Conservation (phyloP, 2,113 vertebrate species). For the Phalacrocorax brasilianus region DNA sequence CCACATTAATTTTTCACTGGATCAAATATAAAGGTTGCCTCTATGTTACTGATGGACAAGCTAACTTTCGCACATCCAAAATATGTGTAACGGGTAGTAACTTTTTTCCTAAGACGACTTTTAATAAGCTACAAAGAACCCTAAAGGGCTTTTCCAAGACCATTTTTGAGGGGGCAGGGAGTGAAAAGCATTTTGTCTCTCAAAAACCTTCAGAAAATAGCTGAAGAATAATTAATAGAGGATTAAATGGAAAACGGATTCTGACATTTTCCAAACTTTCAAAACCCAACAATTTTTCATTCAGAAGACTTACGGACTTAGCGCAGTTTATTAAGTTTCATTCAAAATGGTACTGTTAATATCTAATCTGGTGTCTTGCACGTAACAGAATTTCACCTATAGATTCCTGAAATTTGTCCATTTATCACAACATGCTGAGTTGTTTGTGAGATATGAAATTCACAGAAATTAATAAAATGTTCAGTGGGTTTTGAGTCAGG, state of each 20-base stretch:
- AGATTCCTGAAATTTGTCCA: background rate
- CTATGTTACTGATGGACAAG: background rate
- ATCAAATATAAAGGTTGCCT: background rate
- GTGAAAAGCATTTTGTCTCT: background rate
- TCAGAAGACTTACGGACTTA: background rate
- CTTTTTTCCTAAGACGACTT: background rate
- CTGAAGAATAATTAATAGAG: background rate
- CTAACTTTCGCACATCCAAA: background rate
- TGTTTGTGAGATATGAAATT: background rate
- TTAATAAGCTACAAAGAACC: background rate
- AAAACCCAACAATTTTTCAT: background rate
- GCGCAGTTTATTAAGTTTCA: background rate
- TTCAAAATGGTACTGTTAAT: background rate
- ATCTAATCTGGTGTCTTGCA: background rate
- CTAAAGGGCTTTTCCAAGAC: background rate
- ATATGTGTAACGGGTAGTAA: rapidly evolving
- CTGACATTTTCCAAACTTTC: background rate
- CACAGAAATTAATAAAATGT: background rate
- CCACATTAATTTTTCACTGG: background rate
- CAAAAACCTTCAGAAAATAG: background rate
- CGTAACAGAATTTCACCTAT: background rate
- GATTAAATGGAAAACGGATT: background rate
- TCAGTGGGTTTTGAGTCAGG: background rate
- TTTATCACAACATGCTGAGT: background rate
- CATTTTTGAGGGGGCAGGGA: background rate